Evolutionary conservation across 1,140 invertebrate genomes (phyloP).

Genomic region (Aphaenogaster ashmeadi): DNA sequence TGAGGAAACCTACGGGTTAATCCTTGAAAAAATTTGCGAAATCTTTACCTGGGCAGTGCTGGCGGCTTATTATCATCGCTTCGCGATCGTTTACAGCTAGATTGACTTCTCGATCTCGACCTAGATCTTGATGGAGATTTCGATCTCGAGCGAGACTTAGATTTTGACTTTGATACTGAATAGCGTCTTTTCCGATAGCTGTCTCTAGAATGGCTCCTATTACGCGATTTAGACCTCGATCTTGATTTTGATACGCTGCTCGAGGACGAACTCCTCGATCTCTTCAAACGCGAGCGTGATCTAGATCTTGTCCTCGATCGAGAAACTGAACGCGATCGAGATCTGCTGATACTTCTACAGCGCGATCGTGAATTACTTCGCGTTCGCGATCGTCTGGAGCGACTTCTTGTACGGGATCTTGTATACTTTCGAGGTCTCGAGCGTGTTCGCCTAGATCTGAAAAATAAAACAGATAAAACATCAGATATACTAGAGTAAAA

Average conservation of each 20-base stretch:
- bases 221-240: slow-evolving; percentile 83
- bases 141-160: slow-evolving; percentile 79
- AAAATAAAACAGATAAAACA: not conserved
- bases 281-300: slow-evolving; percentile 71
- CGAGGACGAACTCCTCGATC: slow-evolving; percentile 68
- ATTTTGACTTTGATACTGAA: slow-evolving; percentile 79
- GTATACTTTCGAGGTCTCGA: slow-evolving; percentile 70
- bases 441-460: slow-evolving; percentile 76
- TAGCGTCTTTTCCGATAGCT: slow-evolving; percentile 80
- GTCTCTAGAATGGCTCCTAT: slow-evolving; percentile 81
- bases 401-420: slow-evolving; percentile 77
- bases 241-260: slow-evolving; percentile 83
- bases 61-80: slow-evolving; percentile 83
- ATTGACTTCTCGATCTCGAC: slow-evolving; percentile 83
- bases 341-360: slow-evolving; percentile 71
- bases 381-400: slow-evolving; percentile 79
- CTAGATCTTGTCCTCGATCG: slow-evolving; percentile 80
- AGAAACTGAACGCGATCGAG: slow-evolving; percentile 76
- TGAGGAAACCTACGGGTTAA: too few species aligned
- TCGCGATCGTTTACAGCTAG: slow-evolving; percentile 81
- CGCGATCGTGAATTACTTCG: slow-evolving; percentile 84
- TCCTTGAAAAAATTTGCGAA: not conserved
- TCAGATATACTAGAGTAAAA: not conserved
- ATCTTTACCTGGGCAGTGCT: slow-evolving; percentile 83
- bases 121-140: slow-evolving; percentile 80